Evolutionary conservation across 1,140 invertebrate species (phyloP), one percentile per base, ranked within the genome.

Genomic region (Bemisia tabaci): DNA sequence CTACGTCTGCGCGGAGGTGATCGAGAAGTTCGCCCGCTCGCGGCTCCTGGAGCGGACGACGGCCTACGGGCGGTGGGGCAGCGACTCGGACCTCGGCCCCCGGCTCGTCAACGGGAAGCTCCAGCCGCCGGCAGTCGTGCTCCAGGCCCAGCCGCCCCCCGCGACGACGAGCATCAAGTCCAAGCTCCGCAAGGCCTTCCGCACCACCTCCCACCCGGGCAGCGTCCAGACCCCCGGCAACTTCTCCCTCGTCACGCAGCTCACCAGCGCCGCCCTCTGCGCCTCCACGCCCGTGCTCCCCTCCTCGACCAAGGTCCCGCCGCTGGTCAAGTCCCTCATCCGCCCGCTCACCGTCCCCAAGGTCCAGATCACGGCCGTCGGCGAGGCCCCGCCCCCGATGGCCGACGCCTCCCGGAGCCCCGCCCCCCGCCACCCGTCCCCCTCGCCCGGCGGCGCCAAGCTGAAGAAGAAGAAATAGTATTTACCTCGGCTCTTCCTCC

Each of bases 1-100:
- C 23, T 83, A 87, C 71, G 82, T 86, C 17, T 89, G 87, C 72
- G 87, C 87, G 1, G 87, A 90, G 68, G 81, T 87, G 58, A 89
- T 91, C 68, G 85, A 87, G 67, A 85, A 86, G 70, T 84, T 86
- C 70, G 82, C 86, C 0, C 80, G 82, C 26, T 79, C 82, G 70
- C 73, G 80, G 58, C 74, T 85, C 0, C 71, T 85, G 22, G 83
- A 84, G 66, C 77, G 81, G 65, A 79, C 78, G 1, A 81, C 80
- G 33, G 80, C 82, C 1, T 83, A 81, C 66, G 79, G 83, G 2
- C 73, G 76, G 26, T 84, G 83, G 83, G 83, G 82, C 63, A 79
- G 80, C 67, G 82, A 84, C 62, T 81, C 82, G 0, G 82, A 83
- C 67, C 72, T 83, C 1, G 70, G 69, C 0, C 68, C 66, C 12